Evolutionary conservation across 2,888 invertebrate genomes (phyloP).

Genomic region (Orchesellides sinensis): DNA sequence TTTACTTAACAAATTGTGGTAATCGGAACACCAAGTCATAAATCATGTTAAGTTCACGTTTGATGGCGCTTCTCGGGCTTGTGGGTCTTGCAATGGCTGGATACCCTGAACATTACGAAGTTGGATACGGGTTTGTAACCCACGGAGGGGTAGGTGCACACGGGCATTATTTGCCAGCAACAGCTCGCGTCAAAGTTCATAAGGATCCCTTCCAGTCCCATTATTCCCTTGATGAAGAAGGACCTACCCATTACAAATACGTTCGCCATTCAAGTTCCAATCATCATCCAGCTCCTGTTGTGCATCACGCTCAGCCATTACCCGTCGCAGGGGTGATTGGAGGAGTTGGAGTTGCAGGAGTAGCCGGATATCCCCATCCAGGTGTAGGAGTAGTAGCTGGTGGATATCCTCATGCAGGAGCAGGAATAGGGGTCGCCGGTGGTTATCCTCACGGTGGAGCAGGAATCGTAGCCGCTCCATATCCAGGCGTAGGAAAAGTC

Average conservation of each 20-base stretch:
- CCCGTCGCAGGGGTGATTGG: not conserved
- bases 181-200: conserved; percentile 70
- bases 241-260: conserved; percentile 70
- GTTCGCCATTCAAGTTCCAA: conserved; percentile 64
- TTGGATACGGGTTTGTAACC: conserved; percentile 49
- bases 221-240: conserved; percentile 71
- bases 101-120: conserved; percentile 18
- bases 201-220: conserved; percentile 66
- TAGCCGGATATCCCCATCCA: not conserved
- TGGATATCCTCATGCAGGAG: not conserved
- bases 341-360: not conserved
- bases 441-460: not conserved
- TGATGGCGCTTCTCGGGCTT: not conserved
- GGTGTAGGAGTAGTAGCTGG: not conserved
- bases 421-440: not conserved
- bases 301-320: not conserved
- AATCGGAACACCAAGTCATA: not conserved
- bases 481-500: not conserved
- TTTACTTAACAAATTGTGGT: not conserved
- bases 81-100: conserved; percentile 15
- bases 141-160: conserved; percentile 42
- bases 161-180: conserved; percentile 57
- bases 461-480: not conserved
- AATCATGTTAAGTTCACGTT: conserved; percentile 12
- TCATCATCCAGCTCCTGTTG: not conserved